A percentile compares a stretch with the other conserved stretches of the same genome.
phyloP scores from a whole-genome alignment of 1,140 invertebrate species.

The Diploscapter pachys region DNA sequence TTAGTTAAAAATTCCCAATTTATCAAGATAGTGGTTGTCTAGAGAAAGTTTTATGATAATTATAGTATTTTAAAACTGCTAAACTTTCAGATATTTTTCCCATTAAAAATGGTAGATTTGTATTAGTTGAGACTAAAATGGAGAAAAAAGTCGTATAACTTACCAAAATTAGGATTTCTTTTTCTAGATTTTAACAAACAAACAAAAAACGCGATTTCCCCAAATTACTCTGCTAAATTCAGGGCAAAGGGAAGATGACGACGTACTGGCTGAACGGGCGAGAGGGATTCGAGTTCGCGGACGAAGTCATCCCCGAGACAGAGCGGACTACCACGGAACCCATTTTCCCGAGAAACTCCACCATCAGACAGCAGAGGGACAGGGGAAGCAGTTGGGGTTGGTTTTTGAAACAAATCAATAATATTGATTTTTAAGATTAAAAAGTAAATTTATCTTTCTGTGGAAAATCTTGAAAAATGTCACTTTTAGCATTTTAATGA shows the following conservation, averaged over 20 bases:
- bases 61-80: no score
- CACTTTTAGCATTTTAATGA: no score
- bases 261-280: conserved; percentile 80
- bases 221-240: neutral
- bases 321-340: neutral
- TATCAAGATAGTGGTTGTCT: neutral
- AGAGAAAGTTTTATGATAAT: no score
- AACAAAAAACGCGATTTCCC: neutral
- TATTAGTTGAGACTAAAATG: no score
- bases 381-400: conserved; percentile 15
- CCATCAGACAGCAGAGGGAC: neutral
- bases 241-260: conserved; percentile 76
- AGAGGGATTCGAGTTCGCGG: conserved; percentile 60
- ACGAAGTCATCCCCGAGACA: conserved; percentile 14
- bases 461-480: no score
- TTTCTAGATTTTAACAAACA: neutral
- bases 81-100: no score
- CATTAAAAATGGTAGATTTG: no score
- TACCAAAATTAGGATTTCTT: neutral
- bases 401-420: neutral
- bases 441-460: neutral
- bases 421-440: neutral
- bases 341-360: conserved; percentile 26
- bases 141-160: neutral
- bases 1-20: conserved; percentile 20